Evolutionary conservation across 2,113 vertebrate genomes (phyloP).

Genomic region (Podarcis muralis): DNA sequence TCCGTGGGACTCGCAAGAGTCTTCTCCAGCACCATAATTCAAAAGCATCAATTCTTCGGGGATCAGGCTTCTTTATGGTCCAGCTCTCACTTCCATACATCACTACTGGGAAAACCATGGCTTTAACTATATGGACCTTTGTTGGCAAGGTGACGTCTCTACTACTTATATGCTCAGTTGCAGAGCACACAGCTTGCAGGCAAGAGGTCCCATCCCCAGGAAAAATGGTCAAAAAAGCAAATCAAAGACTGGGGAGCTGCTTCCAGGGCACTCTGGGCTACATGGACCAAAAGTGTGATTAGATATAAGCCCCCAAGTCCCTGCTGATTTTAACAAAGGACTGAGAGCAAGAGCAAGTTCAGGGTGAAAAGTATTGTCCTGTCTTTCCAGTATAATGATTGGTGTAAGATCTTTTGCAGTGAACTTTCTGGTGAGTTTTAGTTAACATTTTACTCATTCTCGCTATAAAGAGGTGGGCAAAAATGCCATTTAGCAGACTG

Average conservation of each 20-base stretch:
- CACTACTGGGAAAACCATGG: no score
- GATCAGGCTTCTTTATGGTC: no score
- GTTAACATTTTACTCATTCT: slow-evolving; percentile 31
- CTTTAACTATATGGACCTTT: no score
- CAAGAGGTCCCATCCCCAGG: not conserved
- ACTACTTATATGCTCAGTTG: no score
- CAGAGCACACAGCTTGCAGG: not conserved
- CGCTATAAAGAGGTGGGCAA: not conserved
- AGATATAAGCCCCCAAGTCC: not conserved
- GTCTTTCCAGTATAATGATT: not conserved
- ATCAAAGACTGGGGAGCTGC: not conserved
- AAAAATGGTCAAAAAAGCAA: not conserved
- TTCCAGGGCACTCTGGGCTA: not conserved
- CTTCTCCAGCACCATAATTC: no score
- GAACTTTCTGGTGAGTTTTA: not conserved
- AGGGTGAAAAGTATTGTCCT: not conserved
- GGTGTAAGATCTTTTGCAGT: not conserved
- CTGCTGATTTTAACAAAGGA: not conserved
- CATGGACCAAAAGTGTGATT: not conserved
- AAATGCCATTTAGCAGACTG: slow-evolving; percentile 25
- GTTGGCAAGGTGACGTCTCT: no score
- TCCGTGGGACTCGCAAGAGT: no score
- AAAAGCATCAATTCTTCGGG: no score
- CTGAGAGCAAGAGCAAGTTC: fast-evolving
- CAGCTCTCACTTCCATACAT: no score